phyloP scores from a whole-genome alignment of 2,113 vertebrate genomes.

The Xenopus borealis region DNA sequence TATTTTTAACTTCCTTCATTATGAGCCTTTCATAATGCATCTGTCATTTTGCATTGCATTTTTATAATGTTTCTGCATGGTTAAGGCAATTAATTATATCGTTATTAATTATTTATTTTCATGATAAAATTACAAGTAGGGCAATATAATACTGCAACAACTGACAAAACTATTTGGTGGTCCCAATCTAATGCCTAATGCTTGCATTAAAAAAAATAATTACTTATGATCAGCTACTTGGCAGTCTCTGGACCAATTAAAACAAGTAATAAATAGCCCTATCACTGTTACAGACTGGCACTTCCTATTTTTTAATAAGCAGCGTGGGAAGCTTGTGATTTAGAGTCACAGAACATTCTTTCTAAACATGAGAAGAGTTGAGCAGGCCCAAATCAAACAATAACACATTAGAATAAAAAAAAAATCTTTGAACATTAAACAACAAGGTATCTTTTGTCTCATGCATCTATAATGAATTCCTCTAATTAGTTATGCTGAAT shows the following conservation, averaged over 20 bases:
- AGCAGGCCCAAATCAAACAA: constrained; percentile 25
- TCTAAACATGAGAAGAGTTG: constrained; percentile 6
- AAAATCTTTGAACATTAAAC: constrained; percentile 17
- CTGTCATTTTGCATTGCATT: no score
- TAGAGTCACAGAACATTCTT: constrained; percentile 19
- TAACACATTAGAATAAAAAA: constrained; percentile 11
- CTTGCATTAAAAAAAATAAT: constrained; percentile 31
- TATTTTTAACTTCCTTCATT: no score
- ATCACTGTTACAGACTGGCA: constrained; percentile 21
- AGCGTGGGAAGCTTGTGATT: constrained; percentile 35
- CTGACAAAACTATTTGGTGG: constrained; percentile 18
- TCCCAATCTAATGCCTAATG: constrained; percentile 25
- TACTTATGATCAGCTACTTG: constrained; percentile 37
- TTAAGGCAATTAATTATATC: no score
- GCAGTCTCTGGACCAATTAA: constrained; percentile 37
- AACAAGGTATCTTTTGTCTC: constrained; percentile 31
- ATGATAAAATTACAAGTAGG: no score
- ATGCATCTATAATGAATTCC: constrained; percentile 6
- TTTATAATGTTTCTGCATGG: no score
- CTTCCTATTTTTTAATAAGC: constrained; percentile 36
- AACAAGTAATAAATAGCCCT: constrained; percentile 29
- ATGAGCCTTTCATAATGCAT: no score
- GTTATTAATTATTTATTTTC: no score
- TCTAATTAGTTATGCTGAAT: constrained; percentile 12
- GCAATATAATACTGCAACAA: neutral